Percentiles rank a stretch among this genome's conserved stretches.
Evolutionary conservation across 2,113 vertebrate species (phyloP).

Genomic region (Tupaia chinensis): DNA sequence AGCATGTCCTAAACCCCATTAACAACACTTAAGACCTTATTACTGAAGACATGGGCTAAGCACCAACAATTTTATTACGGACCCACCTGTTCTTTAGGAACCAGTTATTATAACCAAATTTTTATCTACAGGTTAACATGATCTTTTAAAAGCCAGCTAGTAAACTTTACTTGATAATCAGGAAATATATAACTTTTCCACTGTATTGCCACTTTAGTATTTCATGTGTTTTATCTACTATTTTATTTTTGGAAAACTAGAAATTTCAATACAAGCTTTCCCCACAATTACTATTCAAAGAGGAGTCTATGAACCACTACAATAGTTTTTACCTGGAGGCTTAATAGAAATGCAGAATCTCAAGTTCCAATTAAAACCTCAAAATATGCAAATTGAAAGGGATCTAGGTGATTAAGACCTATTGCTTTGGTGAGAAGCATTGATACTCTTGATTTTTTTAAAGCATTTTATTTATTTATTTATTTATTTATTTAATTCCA

Average conservation of each 20-base stretch:
- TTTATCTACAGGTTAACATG: background rate
- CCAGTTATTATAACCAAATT: background rate
- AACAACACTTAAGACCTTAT: background rate
- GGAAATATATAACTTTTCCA: background rate
- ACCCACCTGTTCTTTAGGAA: background rate
- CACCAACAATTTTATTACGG: background rate
- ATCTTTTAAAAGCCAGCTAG: background rate
- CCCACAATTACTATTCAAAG: background rate
- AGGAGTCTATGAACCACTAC: background rate
- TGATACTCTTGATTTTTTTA: background rate
- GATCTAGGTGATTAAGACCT: background rate
- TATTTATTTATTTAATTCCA: too few relatives aligned
- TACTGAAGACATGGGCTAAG: background rate
- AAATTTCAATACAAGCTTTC: slow-evolving; percentile 9
- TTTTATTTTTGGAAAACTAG: slow-evolving; percentile 9
- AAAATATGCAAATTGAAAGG: background rate
- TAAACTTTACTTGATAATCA: background rate
- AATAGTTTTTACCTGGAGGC: background rate
- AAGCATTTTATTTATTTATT: too few relatives aligned
- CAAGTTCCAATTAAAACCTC: background rate
- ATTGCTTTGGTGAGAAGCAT: background rate
- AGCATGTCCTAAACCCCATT: background rate
- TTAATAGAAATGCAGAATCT: background rate
- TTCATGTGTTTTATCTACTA: background rate
- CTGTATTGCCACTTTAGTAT: background rate